Base-by-base conservation (phyloP, 2,797 vertebrate genomes). In the Fringilla coelebs region DNA sequence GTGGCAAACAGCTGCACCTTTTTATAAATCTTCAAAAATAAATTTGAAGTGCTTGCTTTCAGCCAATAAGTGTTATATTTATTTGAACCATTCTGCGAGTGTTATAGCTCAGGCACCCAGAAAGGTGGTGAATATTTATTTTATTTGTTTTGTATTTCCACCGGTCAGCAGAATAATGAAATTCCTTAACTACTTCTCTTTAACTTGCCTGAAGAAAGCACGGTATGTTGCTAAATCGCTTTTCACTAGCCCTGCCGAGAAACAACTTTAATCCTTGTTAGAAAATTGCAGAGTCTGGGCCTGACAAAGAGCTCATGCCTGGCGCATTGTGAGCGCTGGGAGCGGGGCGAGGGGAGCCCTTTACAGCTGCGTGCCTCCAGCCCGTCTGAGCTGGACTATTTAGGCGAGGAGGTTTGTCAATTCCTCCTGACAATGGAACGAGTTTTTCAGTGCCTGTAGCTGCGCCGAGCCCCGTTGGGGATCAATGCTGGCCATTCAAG, bases 221-320 rank as follows among this genome's bases (percentile, higher is more conserved):
- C 96, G 96, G 97, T 98, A 94, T 98, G 98, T 98, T 98, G 98
- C 98, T 98, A 98, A 98, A 98, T 98, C 96, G 98, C 98, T 97
- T 98, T 98, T 98, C 97, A 98, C 94, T 45, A 57, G 97, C 97
- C 96, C 97, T 96, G 96, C 94, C 82, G 97, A 98, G 98, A 98
- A 98, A 98, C 98, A 98, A 98, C 98, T 98, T 98, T 98, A 98
- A 98, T 98, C 98, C 98, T 98, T 98, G 98, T 98, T 98, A 98
- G 98, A 98, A 98, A 98, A 98, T 98, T 98, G 98, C 98, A 89
- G 97, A 98, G 98, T 98, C 98, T 98, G 97, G 96, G 94, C 86
- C 97, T 97, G 98, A 98, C 98, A 98, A 98, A 98, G 98, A 98
- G 98, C 98, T 98, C 98, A 98, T 97, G 98, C 98, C 96, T 98